phyloP scores from a whole-genome alignment of 2,888 invertebrate species.

The Leptopilina myrica region DNA sequence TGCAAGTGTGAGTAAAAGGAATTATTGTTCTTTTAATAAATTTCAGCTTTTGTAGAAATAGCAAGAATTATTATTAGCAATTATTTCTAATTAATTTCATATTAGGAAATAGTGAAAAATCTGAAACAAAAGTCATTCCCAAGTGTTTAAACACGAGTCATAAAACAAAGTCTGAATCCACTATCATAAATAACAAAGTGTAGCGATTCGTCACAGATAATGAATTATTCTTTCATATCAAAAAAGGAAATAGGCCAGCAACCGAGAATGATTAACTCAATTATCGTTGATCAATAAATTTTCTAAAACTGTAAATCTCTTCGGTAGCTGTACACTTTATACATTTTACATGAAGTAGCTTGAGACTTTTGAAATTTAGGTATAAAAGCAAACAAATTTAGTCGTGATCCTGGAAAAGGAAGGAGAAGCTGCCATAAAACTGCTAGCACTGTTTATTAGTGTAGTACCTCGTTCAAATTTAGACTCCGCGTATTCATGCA shows the following conservation, averaged over 20 bases:
- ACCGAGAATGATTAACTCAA: background rate
- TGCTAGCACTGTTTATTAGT: conserved; percentile 36
- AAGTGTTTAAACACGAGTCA: background rate
- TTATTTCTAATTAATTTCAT: too few species aligned
- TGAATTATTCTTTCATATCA: conserved; percentile 18
- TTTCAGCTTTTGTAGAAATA: too few species aligned
- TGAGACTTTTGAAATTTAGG: too few species aligned
- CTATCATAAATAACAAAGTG: background rate
- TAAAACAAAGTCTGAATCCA: conserved; percentile 1
- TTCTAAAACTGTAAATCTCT: background rate
- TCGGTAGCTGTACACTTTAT: background rate
- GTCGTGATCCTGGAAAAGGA: conserved; percentile 21
- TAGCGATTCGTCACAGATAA: conserved; percentile 1
- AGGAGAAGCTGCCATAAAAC: conserved; percentile 36
- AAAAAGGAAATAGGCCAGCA: conserved; percentile 23
- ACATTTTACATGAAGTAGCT: background rate
- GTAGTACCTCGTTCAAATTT: conserved; percentile 25
- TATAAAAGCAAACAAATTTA: background rate
- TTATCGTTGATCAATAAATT: background rate
- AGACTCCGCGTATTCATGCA: conserved; percentile 31
- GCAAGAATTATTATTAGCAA: too few species aligned
- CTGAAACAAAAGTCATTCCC: too few species aligned
- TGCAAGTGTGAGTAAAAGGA: too few species aligned
- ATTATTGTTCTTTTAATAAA: too few species aligned
- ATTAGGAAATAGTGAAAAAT: too few species aligned